Percentiles rank a stretch among this genome's conserved stretches.
Evolutionary conservation across 2,888 invertebrate genomes (phyloP).

Genomic region (Arrhopalites spinosus): DNA sequence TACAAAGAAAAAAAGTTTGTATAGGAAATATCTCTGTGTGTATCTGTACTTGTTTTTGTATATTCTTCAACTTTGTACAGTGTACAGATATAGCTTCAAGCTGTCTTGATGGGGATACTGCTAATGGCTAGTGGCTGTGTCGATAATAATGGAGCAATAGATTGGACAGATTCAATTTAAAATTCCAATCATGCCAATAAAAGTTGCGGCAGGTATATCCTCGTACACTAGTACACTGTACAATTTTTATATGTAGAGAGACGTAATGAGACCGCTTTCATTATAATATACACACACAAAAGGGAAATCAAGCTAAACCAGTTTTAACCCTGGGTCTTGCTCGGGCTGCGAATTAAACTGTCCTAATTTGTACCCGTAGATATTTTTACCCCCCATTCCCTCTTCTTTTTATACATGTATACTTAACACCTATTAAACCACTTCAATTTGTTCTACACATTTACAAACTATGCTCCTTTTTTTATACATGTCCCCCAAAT

Average conservation of each 20-base stretch:
- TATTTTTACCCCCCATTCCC: constrained; percentile 8
- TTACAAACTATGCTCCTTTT: not conserved
- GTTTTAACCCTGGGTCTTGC: constrained; percentile 36
- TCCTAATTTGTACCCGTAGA: constrained; percentile 23
- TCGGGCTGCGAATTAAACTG: constrained; percentile 35
- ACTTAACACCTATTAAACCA: not conserved
- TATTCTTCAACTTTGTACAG: too few species aligned
- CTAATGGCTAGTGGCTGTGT: not conserved
- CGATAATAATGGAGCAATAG: not conserved
- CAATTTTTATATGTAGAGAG: not conserved
- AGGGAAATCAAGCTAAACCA: constrained; percentile 37
- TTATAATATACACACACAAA: constrained; percentile 6
- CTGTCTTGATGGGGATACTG: not conserved
- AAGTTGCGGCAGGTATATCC: constrained; percentile 10
- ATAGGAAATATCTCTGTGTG: too few species aligned
- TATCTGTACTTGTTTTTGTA: too few species aligned
- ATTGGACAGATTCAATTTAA: constrained; percentile 30
- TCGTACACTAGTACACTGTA: not conserved
- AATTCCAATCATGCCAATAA: constrained; percentile 38
- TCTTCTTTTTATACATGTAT: not conserved
- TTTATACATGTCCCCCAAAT: not conserved
- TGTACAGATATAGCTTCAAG: too few species aligned
- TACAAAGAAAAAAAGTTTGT: too few species aligned
- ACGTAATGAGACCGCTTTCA: constrained; percentile 34
- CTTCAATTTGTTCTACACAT: not conserved